These are phyloP conservation scores for Hydrozoanthus tunicans DNA, from an alignment of 64 coral and sea anemone species.

Conservation along the genomic window DNA sequence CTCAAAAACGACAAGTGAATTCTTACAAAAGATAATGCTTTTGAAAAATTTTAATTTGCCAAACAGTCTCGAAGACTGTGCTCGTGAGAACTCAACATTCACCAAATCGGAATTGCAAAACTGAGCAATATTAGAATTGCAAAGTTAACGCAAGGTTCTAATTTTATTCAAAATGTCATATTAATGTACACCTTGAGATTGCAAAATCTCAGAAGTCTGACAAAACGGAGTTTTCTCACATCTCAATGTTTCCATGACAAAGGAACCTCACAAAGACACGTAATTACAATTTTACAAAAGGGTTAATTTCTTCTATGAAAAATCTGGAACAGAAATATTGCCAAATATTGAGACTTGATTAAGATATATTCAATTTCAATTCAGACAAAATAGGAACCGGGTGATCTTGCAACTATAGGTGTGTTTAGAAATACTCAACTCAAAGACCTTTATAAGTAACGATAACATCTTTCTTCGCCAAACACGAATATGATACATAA, in stretches of 20 bases:
- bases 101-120: not conserved
- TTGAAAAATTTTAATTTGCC: not conserved
- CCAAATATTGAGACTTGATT: conserved; percentile 3
- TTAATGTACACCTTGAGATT: not conserved
- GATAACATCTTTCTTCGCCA: not conserved
- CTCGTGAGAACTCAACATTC: not conserved
- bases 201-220: not conserved
- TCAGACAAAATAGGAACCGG: not conserved
- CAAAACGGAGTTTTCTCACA: conserved; percentile 41
- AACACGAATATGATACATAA: conserved; percentile 41
- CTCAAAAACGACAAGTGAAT: not conserved
- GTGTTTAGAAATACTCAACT: not conserved
- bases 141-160: not conserved
- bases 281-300: conserved; percentile 12
- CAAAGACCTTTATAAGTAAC: not conserved
- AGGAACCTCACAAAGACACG: conserved; percentile 23
- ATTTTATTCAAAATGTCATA: conserved; percentile 2
- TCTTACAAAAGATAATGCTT: not conserved
- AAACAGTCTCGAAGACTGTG: not conserved
- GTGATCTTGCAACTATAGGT: not conserved
- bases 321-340: not conserved
- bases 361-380: not conserved
- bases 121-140: not conserved
- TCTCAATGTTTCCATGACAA: conserved; percentile 43
- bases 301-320: conserved; percentile 27